Evolutionary conservation across 2,113 vertebrate species (phyloP).

Genomic region (Trochalopteron elliotii): DNA sequence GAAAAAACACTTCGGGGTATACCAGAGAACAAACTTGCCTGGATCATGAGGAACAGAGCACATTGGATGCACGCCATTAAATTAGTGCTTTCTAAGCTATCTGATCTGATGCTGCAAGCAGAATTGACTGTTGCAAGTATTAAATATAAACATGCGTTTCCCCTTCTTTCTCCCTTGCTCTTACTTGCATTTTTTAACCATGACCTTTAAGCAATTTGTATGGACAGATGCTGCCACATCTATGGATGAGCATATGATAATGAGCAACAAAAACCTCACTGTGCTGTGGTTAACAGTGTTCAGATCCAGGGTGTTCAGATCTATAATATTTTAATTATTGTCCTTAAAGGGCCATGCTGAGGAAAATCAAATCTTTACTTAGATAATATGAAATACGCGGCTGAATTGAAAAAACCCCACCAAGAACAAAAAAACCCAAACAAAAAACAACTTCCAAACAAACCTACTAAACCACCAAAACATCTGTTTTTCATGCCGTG

Average conservation of each 20-base stretch:
- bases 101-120: background rate
- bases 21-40: constrained; percentile 30
- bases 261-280: background rate
- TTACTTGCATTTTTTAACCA: background rate
- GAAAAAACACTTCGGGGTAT: background rate
- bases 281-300: background rate
- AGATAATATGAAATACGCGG: background rate
- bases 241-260: background rate
- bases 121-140: background rate
- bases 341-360: background rate
- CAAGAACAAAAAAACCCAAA: background rate
- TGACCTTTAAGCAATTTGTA: background rate
- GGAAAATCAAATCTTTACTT: background rate
- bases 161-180: background rate
- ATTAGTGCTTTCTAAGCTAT: constrained; percentile 41
- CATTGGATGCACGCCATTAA: constrained; percentile 50
- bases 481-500: background rate
- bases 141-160: background rate
- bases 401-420: background rate
- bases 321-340: background rate
- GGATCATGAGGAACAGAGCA: background rate
- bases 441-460: accelerated
- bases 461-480: background rate
- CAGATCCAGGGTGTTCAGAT: background rate
- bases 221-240: background rate